Evolutionary conservation across 2,113 vertebrate species (phyloP).

Genomic region (Labrus mixtus): DNA sequence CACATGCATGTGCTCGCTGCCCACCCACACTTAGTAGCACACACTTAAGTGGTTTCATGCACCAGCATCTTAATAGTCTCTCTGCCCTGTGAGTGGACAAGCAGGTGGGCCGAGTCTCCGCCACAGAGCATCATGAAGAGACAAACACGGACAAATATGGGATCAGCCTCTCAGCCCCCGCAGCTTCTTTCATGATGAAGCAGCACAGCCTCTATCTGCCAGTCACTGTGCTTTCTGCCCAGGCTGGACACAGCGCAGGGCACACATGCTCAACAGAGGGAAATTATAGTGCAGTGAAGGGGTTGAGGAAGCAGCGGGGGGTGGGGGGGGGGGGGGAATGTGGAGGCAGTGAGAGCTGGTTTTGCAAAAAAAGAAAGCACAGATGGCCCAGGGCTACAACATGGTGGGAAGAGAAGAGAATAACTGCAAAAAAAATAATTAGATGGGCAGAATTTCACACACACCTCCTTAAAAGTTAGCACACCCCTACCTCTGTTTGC

Average conservation of each 20-base stretch:
- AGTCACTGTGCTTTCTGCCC: slow-evolving; percentile 32
- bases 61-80: slow-evolving; percentile 71
- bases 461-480: slow-evolving; percentile 51
- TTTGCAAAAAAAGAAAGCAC: slow-evolving; percentile 61
- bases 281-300: slow-evolving; percentile 41
- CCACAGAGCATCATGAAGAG: slow-evolving; percentile 44
- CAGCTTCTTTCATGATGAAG: slow-evolving; percentile 14
- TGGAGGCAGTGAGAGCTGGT: slow-evolving; percentile 33
- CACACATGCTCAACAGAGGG: slow-evolving; percentile 20
- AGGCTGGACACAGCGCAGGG: slow-evolving; percentile 18
- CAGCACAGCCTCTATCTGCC: slow-evolving; percentile 13
- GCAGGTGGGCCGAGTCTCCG: slow-evolving; percentile 41
- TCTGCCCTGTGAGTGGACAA: slow-evolving; percentile 47
- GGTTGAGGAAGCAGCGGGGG: slow-evolving; percentile 29
- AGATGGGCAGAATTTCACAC: slow-evolving; percentile 59
- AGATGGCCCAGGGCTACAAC: slow-evolving; percentile 57
- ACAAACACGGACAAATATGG: slow-evolving; percentile 32
- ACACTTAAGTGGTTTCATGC: slow-evolving; percentile 67
- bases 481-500: slow-evolving; percentile 9
- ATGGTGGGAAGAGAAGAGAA: slow-evolving; percentile 55
- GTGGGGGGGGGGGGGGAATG: neutral
- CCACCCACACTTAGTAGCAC: slow-evolving; percentile 29
- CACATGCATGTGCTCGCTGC: slow-evolving; percentile 1
- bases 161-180: slow-evolving; percentile 39
- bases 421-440: slow-evolving; percentile 73